phyloP scores from a whole-genome alignment of 2,888 invertebrate genomes.

The Abrostola tripartita region DNA sequence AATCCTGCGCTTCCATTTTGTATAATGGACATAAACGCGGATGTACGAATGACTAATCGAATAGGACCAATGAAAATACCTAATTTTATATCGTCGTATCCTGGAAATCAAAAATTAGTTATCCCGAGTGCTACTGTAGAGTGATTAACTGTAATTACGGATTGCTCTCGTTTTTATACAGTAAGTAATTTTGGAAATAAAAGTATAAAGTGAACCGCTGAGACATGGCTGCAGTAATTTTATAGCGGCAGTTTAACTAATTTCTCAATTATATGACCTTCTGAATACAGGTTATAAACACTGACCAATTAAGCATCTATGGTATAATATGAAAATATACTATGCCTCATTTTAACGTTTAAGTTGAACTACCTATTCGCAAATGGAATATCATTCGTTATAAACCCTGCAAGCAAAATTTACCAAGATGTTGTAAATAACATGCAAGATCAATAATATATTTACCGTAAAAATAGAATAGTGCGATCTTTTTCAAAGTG shows the following conservation, averaged over 20 bases:
- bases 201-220: slow-evolving; percentile 30
- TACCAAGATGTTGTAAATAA: too few species aligned
- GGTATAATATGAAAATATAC: too few species aligned
- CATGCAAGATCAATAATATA: too few species aligned
- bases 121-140: slow-evolving; percentile 12
- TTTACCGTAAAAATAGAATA: too few species aligned
- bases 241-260: slow-evolving; percentile 2
- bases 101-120: slow-evolving; percentile 5
- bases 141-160: slow-evolving; percentile 17
- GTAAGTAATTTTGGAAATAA: slow-evolving; percentile 37
- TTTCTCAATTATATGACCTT: slow-evolving; percentile 29
- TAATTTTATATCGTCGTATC: slow-evolving; percentile 20
- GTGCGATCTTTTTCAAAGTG: too few species aligned
- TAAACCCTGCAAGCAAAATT: too few species aligned
- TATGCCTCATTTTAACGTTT: too few species aligned
- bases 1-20: slow-evolving; percentile 85
- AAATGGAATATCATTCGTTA: too few species aligned
- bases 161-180: slow-evolving; percentile 37
- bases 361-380: too few species aligned
- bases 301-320: slow-evolving; percentile 8
- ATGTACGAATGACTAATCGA: slow-evolving; percentile 65
- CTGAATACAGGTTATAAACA: slow-evolving; percentile 22
- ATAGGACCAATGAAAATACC: slow-evolving; percentile 11
- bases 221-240: slow-evolving; percentile 15
- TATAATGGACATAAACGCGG: slow-evolving; percentile 77